These are phyloP conservation scores for Myzus persicae DNA, from an alignment of 1,140 invertebrate species.

Conservation along the genomic window DNA sequence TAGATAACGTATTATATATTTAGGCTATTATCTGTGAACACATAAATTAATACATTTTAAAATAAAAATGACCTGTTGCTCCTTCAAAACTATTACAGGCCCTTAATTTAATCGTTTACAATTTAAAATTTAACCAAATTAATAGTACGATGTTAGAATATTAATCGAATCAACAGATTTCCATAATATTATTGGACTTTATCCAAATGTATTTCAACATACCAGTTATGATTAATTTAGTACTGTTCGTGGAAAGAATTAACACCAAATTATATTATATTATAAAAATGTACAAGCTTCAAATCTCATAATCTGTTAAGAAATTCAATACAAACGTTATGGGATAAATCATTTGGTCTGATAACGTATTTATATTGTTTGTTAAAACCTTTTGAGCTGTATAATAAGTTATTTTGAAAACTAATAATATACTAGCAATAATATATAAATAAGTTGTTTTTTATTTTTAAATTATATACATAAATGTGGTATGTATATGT, in stretches of 20 bases:
- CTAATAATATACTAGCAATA: too few species aligned
- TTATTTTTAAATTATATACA: too few species aligned
- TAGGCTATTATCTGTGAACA: background rate
- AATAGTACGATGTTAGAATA: background rate
- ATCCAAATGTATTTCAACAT: slow-evolving; percentile 19
- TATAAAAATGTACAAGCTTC: background rate
- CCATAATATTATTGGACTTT: background rate
- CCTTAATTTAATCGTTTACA: background rate
- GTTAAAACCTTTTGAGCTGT: background rate
- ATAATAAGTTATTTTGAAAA: too few species aligned
- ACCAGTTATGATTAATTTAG: background rate
- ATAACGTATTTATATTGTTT: background rate
- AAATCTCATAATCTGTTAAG: background rate
- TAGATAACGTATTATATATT: background rate
- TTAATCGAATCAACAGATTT: background rate
- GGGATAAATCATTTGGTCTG: background rate
- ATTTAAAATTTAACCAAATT: background rate
- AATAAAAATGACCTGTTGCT: background rate
- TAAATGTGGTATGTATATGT: too few species aligned
- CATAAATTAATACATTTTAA: background rate
- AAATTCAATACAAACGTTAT: background rate
- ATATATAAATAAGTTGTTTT: too few species aligned
- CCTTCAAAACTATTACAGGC: background rate
- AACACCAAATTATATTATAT: background rate
- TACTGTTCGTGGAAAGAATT: background rate